phyloP scores from a whole-genome alignment of 1,140 invertebrate genomes.

The Daktulosphaira vitifoliae region DNA sequence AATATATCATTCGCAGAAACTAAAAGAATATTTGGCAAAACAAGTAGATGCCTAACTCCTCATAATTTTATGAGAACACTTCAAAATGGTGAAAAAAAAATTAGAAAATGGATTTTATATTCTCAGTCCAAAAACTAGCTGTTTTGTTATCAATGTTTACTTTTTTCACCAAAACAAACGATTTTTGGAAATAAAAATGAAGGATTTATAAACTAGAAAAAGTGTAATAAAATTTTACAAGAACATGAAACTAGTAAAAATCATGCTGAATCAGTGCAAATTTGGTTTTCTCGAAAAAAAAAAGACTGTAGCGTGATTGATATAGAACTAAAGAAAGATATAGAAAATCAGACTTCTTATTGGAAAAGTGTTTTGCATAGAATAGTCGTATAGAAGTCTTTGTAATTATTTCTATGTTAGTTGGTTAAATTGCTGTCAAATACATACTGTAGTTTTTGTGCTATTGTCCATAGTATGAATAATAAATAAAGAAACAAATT shows the following conservation, averaged over 20 bases:
- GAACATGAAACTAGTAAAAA: not conserved
- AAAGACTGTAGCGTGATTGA: not conserved
- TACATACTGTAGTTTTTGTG: too few relatives aligned
- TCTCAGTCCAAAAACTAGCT: not conserved
- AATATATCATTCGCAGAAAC: conserved; percentile 9
- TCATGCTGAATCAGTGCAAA: not conserved
- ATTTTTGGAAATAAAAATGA: not conserved
- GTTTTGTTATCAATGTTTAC: not conserved
- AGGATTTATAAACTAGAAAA: not conserved
- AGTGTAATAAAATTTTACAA: not conserved
- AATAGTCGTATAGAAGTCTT: too few relatives aligned
- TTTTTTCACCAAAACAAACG: not conserved
- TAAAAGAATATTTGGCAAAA: conserved; percentile 9
- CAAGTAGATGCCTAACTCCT: conserved; percentile 8
- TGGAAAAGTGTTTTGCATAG: not conserved
- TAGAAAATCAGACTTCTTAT: not conserved
- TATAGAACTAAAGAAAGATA: not conserved
- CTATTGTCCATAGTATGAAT: too few relatives aligned
- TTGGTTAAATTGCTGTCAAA: too few relatives aligned
- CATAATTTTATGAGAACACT: not conserved
- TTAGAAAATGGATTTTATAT: too few relatives aligned
- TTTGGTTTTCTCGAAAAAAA: not conserved
- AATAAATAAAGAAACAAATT: too few relatives aligned
- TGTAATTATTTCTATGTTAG: too few relatives aligned
- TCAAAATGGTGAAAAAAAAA: too few relatives aligned